Percentiles rank a stretch among this genome's conserved stretches.
These are phyloP conservation scores for Prenolepis imparis DNA, from an alignment of 2,888 invertebrate species.

Conservation along the genomic window DNA sequence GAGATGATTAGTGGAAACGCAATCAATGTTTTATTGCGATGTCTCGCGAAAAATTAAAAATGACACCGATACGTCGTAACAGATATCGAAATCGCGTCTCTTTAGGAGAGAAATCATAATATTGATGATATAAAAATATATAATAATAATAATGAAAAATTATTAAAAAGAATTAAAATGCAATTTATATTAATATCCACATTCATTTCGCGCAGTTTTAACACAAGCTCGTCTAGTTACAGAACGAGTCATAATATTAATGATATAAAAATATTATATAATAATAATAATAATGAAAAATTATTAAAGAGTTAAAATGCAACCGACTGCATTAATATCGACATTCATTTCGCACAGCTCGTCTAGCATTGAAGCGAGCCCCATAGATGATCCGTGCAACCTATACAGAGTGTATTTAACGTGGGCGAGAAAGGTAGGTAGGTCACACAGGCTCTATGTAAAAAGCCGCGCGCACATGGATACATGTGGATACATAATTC, in stretches of 20 bases:
- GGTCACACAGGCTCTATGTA: conserved; percentile 59
- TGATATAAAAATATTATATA: not conserved
- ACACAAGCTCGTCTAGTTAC: not conserved
- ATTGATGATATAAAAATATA: not conserved
- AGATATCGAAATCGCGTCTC: not conserved
- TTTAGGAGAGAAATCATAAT: not conserved
- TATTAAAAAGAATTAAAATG: not conserved
- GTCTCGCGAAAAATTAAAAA: not conserved
- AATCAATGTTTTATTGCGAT: not conserved
- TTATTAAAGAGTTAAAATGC: not conserved
- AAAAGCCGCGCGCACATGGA: conserved; percentile 54
- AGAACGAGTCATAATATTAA: not conserved
- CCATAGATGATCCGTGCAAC: conserved; percentile 30
- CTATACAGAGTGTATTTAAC: conserved; percentile 52
- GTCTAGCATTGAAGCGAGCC: not conserved
- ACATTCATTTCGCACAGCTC: not conserved
- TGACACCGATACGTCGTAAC: not conserved
- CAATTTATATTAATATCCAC: not conserved
- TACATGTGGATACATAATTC: conserved; percentile 62
- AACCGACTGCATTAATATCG: too few relatives aligned
- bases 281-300: not conserved
- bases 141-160: not conserved
- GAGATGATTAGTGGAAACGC: conserved; percentile 1
- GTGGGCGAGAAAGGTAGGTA: conserved; percentile 66
- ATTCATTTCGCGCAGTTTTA: too few relatives aligned